These are phyloP conservation scores for Melanostoma mellinum DNA, from an alignment of 2,888 invertebrate genomes.

Conservation along the genomic window DNA sequence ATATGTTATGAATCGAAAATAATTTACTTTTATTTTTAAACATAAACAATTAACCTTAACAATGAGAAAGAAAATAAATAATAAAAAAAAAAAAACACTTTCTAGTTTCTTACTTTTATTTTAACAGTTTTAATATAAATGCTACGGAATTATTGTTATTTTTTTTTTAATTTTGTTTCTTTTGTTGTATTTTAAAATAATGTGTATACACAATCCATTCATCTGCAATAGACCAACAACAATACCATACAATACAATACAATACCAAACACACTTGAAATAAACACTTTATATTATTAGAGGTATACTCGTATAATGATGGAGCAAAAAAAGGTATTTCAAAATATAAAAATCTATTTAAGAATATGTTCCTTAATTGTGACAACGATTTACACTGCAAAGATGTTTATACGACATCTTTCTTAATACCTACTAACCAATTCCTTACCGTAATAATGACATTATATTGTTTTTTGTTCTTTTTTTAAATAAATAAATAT, in stretches of 20 bases:
- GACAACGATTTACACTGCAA: constrained; percentile 70
- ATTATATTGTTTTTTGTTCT: constrained; percentile 42
- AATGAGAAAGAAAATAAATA: constrained; percentile 14
- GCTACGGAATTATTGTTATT: constrained; percentile 57
- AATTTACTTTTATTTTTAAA: constrained; percentile 4
- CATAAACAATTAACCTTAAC: too few species aligned
- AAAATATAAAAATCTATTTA: constrained; percentile 55
- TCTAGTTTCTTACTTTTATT: constrained; percentile 62
- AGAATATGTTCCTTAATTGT: constrained; percentile 71
- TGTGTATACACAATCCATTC: constrained; percentile 32
- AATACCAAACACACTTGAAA: not conserved
- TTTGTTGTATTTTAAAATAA: constrained; percentile 54
- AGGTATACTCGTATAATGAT: constrained; percentile 23
- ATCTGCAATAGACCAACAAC: constrained; percentile 57
- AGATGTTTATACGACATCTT: constrained; percentile 72
- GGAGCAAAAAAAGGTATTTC: constrained; percentile 26
- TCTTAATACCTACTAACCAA: constrained; percentile 62
- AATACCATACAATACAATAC: too few species aligned
- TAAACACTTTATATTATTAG: constrained; percentile 26
- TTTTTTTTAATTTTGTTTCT: constrained; percentile 51
- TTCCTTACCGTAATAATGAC: constrained; percentile 65
- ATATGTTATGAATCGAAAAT: constrained; percentile 60
- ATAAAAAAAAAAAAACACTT: constrained; percentile 23
- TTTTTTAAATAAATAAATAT: constrained; percentile 39
- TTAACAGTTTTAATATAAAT: constrained; percentile 67